Percentiles rank a stretch among this genome's conserved stretches.
Evolutionary conservation across 2,797 vertebrate genomes (phyloP).

Genomic region (Parauchenoglanis ngamensis): DNA sequence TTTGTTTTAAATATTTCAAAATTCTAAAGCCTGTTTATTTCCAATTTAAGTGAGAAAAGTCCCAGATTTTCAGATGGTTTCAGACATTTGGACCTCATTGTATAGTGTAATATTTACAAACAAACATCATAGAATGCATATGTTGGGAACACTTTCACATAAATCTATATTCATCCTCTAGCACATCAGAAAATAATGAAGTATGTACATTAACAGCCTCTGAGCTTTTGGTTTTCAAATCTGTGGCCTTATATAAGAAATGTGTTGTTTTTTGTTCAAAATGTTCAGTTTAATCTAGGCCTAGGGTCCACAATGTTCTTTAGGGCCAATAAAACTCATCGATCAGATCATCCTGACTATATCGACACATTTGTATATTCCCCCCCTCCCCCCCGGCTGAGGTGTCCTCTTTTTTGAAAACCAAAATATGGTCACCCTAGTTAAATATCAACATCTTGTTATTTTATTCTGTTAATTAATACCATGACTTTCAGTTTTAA

Average conservation of each 20-base stretch:
- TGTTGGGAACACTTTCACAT: not conserved
- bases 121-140: not conserved
- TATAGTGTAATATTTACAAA: not conserved
- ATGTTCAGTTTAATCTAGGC: no score
- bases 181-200: not conserved
- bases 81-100: not conserved
- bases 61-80: not conserved
- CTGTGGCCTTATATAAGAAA: no score
- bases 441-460: not conserved
- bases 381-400: no score
- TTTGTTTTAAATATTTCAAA: not conserved
- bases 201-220: not conserved
- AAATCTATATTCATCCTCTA: not conserved
- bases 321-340: no score
- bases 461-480: not conserved
- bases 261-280: no score
- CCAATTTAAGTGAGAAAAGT: not conserved
- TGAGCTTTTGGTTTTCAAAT: no score
- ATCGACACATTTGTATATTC: no score
- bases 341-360: no score
- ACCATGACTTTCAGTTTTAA: not conserved
- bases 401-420: no score
- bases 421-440: no score
- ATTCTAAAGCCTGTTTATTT: not conserved
- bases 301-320: no score